Conservation (phyloP, 2,888 invertebrate genomes). For the Nezara viridula region DNA sequence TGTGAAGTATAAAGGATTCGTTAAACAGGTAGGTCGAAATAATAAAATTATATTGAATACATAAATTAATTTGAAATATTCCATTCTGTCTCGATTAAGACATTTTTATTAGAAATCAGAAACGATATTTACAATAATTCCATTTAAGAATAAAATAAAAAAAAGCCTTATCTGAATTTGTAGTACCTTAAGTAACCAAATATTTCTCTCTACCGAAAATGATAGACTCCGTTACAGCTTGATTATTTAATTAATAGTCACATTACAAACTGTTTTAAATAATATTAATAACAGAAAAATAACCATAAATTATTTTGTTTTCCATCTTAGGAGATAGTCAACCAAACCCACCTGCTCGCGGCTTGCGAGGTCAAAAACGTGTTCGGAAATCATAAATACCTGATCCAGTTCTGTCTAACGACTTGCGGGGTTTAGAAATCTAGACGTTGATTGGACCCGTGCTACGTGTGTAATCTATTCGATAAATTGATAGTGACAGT, state of each 20-base stretch:
- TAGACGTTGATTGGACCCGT: neutral
- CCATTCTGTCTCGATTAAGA: no score
- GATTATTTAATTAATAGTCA: neutral
- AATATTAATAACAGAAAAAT: neutral
- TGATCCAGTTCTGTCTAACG: neutral
- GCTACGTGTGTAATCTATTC: neutral
- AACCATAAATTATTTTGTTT: neutral
- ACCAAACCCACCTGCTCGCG: neutral
- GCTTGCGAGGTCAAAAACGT: neutral
- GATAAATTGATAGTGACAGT: neutral
- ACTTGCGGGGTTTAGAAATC: neutral
- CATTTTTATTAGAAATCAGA: no score
- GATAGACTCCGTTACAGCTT: neutral
- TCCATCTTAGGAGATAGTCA: neutral
- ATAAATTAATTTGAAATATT: no score
- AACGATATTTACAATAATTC: no score
- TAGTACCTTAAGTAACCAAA: no score
- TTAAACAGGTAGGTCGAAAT: no score
- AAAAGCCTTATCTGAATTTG: no score
- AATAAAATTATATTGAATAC: no score
- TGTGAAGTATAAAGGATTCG: no score
- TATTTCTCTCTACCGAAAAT: no score
- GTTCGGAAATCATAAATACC: neutral
- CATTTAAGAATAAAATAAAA: no score
- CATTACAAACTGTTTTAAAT: neutral